Evolutionary conservation across 2,797 vertebrate genomes (phyloP).

Genomic region (Periophthalmus magnuspinnatus): DNA sequence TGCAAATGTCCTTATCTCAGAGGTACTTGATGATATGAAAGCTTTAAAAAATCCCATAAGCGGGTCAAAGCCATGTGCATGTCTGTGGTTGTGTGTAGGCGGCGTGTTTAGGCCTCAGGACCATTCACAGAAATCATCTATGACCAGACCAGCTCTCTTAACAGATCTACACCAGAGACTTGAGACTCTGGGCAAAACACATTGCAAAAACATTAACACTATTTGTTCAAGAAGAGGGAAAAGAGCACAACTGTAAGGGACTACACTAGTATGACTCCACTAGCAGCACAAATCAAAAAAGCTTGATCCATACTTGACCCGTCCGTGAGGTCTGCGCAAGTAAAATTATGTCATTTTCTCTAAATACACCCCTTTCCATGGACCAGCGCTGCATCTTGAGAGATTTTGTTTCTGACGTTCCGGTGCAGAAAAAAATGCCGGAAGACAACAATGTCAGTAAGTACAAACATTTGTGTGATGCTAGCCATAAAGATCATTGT

Average conservation of each 20-base stretch:
- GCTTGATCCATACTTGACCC: too few relatives aligned
- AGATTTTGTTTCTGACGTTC: too few relatives aligned
- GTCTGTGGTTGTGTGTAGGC: constrained; percentile 33
- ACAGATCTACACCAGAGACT: constrained; percentile 54
- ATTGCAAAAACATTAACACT: constrained; percentile 30
- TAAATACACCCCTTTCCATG: too few relatives aligned
- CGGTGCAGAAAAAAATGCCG: too few relatives aligned
- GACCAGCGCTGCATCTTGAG: too few relatives aligned
- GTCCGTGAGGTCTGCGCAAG: too few relatives aligned
- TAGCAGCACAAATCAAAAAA: background rate
- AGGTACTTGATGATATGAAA: background rate
- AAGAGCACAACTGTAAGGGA: background rate
- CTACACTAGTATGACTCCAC: background rate
- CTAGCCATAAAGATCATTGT: too few relatives aligned
- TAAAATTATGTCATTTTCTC: too few relatives aligned
- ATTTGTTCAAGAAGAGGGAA: constrained; percentile 24
- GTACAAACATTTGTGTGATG: too few relatives aligned
- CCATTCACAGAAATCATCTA: constrained; percentile 45
- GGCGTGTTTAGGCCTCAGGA: constrained; percentile 42
- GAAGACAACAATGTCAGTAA: too few relatives aligned
- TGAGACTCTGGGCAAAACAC: constrained; percentile 33
- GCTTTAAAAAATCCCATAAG: background rate
- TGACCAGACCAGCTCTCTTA: constrained; percentile 36
- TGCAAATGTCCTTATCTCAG: background rate
- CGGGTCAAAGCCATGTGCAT: background rate